These are phyloP conservation scores for Idaea biselata DNA, from an alignment of 2,888 invertebrate genomes.

Conservation along the genomic window DNA sequence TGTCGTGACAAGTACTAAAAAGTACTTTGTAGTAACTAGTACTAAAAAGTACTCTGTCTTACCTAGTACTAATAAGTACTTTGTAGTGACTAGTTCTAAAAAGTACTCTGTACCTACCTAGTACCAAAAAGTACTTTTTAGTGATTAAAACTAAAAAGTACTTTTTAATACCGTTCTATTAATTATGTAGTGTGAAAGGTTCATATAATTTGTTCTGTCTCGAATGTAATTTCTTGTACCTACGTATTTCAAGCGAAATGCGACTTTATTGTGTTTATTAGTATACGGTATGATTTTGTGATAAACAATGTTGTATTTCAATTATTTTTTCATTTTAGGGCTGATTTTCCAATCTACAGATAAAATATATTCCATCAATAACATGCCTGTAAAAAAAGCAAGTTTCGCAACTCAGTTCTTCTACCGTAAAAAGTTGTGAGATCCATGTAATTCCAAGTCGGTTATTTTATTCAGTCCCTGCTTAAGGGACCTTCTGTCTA, in stretches of 20 bases:
- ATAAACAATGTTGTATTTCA: conserved; percentile 43
- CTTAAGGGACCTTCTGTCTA: too few species aligned
- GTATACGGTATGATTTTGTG: conserved; percentile 46
- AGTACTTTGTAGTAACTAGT: background rate
- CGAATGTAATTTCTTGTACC: conserved; percentile 42
- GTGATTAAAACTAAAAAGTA: background rate
- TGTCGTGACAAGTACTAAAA: conserved; percentile 5
- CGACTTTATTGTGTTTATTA: conserved; percentile 49
- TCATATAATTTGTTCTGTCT: conserved; percentile 39
- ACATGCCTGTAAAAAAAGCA: too few species aligned
- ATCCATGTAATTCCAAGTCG: too few species aligned
- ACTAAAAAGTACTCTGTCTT: too few species aligned
- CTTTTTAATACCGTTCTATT: background rate
- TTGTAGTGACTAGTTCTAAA: background rate
- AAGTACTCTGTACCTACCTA: background rate
- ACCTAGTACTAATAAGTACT: background rate
- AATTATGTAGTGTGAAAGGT: background rate
- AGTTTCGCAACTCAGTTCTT: too few species aligned
- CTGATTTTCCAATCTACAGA: conserved; percentile 1
- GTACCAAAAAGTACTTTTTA: background rate
- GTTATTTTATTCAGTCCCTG: too few species aligned
- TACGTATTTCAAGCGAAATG: conserved; percentile 68
- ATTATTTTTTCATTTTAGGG: conserved; percentile 23
- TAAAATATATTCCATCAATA: too few species aligned
- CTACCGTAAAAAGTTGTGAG: too few species aligned